These are phyloP conservation scores for Erpetoichthys calabaricus DNA, from an alignment of 2,797 vertebrate genomes.

Conservation along the genomic window DNA sequence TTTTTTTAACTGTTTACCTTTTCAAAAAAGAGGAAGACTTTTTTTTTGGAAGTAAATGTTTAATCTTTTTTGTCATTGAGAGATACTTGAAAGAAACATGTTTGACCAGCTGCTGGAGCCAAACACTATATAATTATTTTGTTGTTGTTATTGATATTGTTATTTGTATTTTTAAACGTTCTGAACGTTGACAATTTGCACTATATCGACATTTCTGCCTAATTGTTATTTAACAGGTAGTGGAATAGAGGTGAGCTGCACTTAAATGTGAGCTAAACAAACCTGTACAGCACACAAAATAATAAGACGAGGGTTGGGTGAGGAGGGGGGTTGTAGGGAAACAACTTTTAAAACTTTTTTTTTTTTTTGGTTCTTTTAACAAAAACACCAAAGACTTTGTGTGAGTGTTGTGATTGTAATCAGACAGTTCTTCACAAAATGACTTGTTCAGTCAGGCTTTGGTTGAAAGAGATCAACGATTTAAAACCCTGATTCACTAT, in stretches of 20 bases:
- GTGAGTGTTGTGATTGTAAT: conserved; percentile 21
- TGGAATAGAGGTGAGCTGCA: conserved; percentile 65
- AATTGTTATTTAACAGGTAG: conserved; percentile 74
- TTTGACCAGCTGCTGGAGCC: conserved; percentile 94
- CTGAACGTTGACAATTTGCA: conserved; percentile 91
- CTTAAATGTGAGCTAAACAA: conserved; percentile 66
- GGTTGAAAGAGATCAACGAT: conserved; percentile 23
- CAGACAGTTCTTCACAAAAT: conserved; percentile 40
- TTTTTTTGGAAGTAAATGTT: conserved; percentile 57
- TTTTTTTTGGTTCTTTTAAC: conserved; percentile 60
- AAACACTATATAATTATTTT: conserved; percentile 76
- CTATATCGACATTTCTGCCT: conserved; percentile 80
- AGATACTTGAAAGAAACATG: conserved; percentile 99
- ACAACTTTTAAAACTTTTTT: conserved; percentile 62
- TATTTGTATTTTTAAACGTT: conserved; percentile 34
- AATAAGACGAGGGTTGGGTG: conserved; percentile 24
- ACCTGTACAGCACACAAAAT: conserved; percentile 59
- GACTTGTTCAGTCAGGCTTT: conserved; percentile 32
- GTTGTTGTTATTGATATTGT: conserved; percentile 19
- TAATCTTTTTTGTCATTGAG: conserved; percentile 63
- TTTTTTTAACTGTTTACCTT: conserved; percentile 73
- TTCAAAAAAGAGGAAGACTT: conserved; percentile 55
- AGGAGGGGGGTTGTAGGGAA: no score
- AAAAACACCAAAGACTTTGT: conserved; percentile 79
- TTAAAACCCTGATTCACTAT: no score